Conservation (phyloP, 1,140 invertebrate species). For the Helicorthomorpha holstii region DNA sequence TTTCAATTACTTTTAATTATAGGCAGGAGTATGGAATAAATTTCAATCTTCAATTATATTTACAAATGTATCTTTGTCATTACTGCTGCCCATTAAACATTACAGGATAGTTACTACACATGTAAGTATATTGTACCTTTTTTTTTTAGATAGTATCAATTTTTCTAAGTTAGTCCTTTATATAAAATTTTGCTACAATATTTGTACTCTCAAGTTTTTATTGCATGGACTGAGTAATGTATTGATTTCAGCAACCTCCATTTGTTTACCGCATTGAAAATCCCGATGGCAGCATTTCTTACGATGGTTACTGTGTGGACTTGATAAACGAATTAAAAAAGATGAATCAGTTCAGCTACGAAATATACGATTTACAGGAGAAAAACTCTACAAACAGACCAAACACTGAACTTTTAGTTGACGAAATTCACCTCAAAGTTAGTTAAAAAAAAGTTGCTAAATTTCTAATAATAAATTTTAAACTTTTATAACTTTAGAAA, state of each 20-base stretch:
- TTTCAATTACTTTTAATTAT: no score
- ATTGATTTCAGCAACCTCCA: constrained; percentile 45
- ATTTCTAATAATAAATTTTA: not conserved
- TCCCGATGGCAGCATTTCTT: constrained; percentile 32
- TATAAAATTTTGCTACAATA: no score
- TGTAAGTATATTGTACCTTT: no score
- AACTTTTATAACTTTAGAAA: constrained; percentile 25
- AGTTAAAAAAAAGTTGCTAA: not conserved
- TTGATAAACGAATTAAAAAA: constrained; percentile 66
- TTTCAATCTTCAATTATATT: no score
- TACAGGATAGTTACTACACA: no score
- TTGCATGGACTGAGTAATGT: no score
- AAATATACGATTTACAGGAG: constrained; percentile 58
- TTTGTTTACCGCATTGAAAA: constrained; percentile 43
- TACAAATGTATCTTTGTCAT: no score
- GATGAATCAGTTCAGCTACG: constrained; percentile 74
- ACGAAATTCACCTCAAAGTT: constrained; percentile 71
- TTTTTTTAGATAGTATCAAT: no score
- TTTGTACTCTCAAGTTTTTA: no score
- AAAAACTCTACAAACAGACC: constrained; percentile 62
- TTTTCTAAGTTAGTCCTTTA: no score
- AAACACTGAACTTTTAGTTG: constrained; percentile 78
- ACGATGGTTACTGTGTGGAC: constrained; percentile 84
- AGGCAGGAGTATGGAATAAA: no score
- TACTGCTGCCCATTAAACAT: no score